Conservation (phyloP, 2,888 invertebrate genomes). For the Ditylenchus weischeri region DNA sequence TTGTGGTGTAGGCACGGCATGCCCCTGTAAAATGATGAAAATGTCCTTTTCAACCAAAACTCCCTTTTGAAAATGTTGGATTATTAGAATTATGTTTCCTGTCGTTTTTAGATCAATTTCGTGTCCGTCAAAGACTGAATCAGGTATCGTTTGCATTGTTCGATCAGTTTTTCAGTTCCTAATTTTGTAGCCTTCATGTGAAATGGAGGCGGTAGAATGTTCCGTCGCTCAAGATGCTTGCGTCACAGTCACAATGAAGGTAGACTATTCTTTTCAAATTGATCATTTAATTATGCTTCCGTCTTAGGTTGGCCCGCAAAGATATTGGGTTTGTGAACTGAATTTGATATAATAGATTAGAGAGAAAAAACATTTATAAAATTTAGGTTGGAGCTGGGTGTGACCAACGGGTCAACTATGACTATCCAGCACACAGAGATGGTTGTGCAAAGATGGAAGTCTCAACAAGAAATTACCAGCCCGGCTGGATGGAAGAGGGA, state of each 20-base stretch:
- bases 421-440: slow-evolving; percentile 40
- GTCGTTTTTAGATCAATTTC: slow-evolving; percentile 43
- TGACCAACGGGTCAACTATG: slow-evolving; percentile 49
- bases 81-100: too few relatives aligned
- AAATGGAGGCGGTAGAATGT: slow-evolving; percentile 52
- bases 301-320: slow-evolving; percentile 29
- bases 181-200: slow-evolving; percentile 30
- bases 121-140: slow-evolving; percentile 44
- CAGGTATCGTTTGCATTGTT: too few relatives aligned
- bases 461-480: slow-evolving; percentile 36
- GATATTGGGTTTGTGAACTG: too few relatives aligned
- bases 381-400: slow-evolving; percentile 53
- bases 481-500: slow-evolving; percentile 50
- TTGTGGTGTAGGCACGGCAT: too few relatives aligned
- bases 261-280: background rate
- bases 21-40: too few relatives aligned
- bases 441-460: slow-evolving; percentile 49
- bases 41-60: too few relatives aligned
- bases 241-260: slow-evolving; percentile 55
- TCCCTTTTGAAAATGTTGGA: too few relatives aligned
- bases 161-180: slow-evolving; percentile 24
- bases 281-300: too few relatives aligned
- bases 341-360: too few relatives aligned
- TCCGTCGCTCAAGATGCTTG: slow-evolving; percentile 53
- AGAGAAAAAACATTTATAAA: too few relatives aligned